A percentile compares a stretch with the other conserved stretches of the same genome.
These are phyloP conservation scores for Drosophila subquinaria DNA, from an alignment of 2,888 invertebrate genomes.

Conservation along the genomic window DNA sequence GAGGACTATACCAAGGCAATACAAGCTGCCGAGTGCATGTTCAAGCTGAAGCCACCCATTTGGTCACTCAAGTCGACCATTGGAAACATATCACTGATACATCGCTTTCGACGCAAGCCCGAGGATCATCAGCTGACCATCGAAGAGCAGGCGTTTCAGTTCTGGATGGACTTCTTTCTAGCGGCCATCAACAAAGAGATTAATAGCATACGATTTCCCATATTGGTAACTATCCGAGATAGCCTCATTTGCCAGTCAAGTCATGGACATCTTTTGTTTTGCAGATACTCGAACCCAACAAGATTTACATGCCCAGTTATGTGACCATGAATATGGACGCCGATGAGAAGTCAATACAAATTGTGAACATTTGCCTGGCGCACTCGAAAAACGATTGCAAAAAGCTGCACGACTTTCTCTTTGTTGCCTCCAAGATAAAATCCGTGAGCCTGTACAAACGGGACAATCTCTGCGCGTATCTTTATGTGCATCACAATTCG, in stretches of 20 bases:
- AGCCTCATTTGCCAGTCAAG: too few species aligned
- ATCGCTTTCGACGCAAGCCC: constrained; percentile 93
- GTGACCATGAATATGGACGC: constrained; percentile 97
- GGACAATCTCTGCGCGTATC: constrained; percentile 97
- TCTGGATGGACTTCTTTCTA: constrained; percentile 99
- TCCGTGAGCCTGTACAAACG: constrained; percentile 94
- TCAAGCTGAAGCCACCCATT: constrained; percentile 94
- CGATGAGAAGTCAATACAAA: constrained; percentile 96
- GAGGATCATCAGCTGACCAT: constrained; percentile 90
- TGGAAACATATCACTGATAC: constrained; percentile 97
- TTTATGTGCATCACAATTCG: constrained; percentile 99
- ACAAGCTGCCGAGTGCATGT: constrained; percentile 98
- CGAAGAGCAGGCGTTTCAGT: constrained; percentile 95
- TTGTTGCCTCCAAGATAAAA: constrained; percentile 90
- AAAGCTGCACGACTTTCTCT: constrained; percentile 97
- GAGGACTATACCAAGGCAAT: constrained; percentile 98
- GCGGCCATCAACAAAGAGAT: constrained; percentile 95
- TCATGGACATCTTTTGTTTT: neutral
- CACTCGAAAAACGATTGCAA: constrained; percentile 91
- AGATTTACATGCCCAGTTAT: constrained; percentile 97
- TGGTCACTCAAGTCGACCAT: constrained; percentile 99
- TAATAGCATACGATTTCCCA: constrained; percentile 94
- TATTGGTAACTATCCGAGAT: constrained; percentile 76
- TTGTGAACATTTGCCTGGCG: constrained; percentile 93
- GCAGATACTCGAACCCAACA: constrained; percentile 94